These are phyloP conservation scores for Spodoptera frugiperda DNA, from an alignment of 1,140 invertebrate species.

Conservation along the genomic window DNA sequence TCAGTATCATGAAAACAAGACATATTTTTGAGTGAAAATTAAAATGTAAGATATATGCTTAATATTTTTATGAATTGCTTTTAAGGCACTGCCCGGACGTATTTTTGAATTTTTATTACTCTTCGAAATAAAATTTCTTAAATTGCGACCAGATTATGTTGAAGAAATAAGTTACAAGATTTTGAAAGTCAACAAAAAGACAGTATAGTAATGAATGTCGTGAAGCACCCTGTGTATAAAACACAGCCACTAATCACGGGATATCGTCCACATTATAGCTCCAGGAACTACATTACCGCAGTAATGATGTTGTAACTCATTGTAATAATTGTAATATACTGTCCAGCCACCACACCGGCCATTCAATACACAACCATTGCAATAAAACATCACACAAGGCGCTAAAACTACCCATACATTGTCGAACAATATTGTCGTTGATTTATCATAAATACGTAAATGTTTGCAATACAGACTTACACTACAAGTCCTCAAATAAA, in stretches of 20 bases:
- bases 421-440: neutral
- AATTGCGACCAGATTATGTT: neutral
- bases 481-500: neutral
- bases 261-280: slow-evolving; percentile 35
- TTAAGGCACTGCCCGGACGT: neutral
- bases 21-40: slow-evolving; percentile 40
- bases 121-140: slow-evolving; percentile 11
- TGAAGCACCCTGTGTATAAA: slow-evolving; percentile 48
- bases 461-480: neutral
- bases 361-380: slow-evolving; percentile 13
- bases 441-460: neutral
- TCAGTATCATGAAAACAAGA: slow-evolving; percentile 20
- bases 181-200: neutral
- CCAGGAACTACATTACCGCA: slow-evolving; percentile 51
- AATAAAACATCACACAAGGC: slow-evolving; percentile 3
- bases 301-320: slow-evolving; percentile 68
- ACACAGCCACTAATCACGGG: slow-evolving; percentile 31
- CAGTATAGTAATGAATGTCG: neutral
- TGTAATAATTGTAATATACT: slow-evolving; percentile 53
- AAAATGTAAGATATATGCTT: slow-evolving; percentile 31
- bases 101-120: slow-evolving; percentile 16
- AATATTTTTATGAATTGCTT: slow-evolving; percentile 27
- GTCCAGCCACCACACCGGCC: slow-evolving; percentile 5
- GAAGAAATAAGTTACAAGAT: too few relatives aligned
- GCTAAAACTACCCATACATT: neutral